Percentiles rank a stretch among this genome's conserved stretches.
phyloP scores from a whole-genome alignment of 2,797 vertebrate species.

The Parauchenoglanis punctatus region DNA sequence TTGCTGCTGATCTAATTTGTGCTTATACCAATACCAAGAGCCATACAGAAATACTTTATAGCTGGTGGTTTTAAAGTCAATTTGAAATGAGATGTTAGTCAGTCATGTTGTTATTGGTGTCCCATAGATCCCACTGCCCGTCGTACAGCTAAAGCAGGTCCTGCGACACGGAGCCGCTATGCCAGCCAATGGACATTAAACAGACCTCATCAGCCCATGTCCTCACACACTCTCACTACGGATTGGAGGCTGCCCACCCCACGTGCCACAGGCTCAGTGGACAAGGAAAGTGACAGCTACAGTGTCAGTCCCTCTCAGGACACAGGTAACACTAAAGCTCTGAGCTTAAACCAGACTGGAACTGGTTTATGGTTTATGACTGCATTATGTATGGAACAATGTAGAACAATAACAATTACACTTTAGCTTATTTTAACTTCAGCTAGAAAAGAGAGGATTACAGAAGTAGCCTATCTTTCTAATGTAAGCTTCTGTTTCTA shows the following conservation, averaged over 20 bases:
- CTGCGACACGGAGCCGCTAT: conserved; percentile 90
- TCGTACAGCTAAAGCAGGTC: conserved; percentile 93
- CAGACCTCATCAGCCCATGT: conserved; percentile 93
- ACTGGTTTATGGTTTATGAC: too few relatives aligned
- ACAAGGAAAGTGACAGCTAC: conserved; percentile 99
- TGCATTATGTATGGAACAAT: too few relatives aligned
- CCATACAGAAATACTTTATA: neutral
- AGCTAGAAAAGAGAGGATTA: neutral
- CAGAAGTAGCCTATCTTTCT: neutral
- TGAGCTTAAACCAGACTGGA: conserved; percentile 75
- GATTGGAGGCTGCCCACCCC: conserved; percentile 98
- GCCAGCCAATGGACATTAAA: conserved; percentile 99
- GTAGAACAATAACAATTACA: neutral
- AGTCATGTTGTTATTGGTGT: conserved; percentile 16
- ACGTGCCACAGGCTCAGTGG: conserved; percentile 89
- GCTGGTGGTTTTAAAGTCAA: neutral
- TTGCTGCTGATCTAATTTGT: neutral
- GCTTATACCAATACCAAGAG: neutral
- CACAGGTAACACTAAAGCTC: conserved; percentile 80
- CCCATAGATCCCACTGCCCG: conserved; percentile 92
- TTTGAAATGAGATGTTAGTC: neutral
- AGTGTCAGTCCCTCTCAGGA: conserved; percentile 98
- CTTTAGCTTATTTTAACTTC: neutral
- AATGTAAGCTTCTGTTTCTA: neutral
- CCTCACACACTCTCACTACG: conserved; percentile 94